A percentile compares a stretch with the other conserved stretches of the same genome.
These are phyloP conservation scores for Germaria angustata DNA, from an alignment of 2,888 invertebrate species.

Conservation along the genomic window DNA sequence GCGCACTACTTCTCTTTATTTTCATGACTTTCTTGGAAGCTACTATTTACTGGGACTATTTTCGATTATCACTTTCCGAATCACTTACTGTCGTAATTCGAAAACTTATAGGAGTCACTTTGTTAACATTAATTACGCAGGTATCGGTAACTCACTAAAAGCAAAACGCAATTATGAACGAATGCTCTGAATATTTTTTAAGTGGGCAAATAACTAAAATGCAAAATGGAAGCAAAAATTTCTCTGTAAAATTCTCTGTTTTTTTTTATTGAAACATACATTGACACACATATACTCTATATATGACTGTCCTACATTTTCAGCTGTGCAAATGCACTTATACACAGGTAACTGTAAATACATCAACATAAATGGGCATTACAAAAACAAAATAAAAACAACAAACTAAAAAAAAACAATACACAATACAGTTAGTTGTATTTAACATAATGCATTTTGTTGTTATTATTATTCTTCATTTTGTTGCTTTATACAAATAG, in stretches of 20 bases:
- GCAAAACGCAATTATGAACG: background rate
- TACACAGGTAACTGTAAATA: constrained; percentile 5
- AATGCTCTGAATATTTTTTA: constrained; percentile 9
- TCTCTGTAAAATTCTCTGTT: background rate
- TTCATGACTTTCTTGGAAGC: too few relatives aligned
- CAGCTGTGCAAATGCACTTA: background rate
- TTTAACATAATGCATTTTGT: constrained; percentile 35
- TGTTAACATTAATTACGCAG: background rate
- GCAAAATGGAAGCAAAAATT: constrained; percentile 4
- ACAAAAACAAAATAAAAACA: constrained; percentile 2
- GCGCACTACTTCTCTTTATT: too few relatives aligned
- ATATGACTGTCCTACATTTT: constrained; percentile 21
- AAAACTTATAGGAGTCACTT: background rate
- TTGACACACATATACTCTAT: background rate
- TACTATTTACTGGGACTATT: too few relatives aligned
- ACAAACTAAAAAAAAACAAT: background rate
- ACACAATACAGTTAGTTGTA: constrained; percentile 4
- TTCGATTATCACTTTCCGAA: too few relatives aligned
- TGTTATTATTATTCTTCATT: constrained; percentile 26
- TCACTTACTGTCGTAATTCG: too few relatives aligned
- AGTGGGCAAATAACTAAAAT: constrained; percentile 20
- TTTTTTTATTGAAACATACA: too few relatives aligned
- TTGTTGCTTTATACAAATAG: constrained; percentile 7
- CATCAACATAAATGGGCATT: constrained; percentile 8
- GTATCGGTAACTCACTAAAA: background rate